These are phyloP conservation scores for Herminia tarsipennalis DNA, from an alignment of 2,888 invertebrate genomes.

Conservation along the genomic window DNA sequence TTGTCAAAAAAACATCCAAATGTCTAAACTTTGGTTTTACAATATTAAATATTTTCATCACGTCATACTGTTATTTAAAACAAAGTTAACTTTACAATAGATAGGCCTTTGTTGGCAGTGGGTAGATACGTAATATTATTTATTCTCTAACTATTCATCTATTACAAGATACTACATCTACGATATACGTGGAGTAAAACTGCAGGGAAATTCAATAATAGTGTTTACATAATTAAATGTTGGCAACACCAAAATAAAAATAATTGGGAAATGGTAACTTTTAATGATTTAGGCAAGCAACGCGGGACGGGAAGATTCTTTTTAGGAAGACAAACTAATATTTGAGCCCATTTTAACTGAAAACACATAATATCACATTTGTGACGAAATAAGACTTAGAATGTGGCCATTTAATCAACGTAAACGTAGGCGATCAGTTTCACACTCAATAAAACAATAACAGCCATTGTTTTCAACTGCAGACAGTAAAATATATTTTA, in stretches of 20 bases:
- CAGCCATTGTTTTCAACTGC: too few relatives aligned
- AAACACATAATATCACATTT: background rate
- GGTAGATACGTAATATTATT: too few relatives aligned
- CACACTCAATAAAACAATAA: too few relatives aligned
- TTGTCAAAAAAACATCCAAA: conserved; percentile 70
- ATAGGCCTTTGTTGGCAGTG: conserved; percentile 77
- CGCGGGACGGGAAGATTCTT: background rate
- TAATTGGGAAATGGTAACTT: conserved; percentile 6
- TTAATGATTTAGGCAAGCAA: background rate
- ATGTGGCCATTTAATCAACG: too few relatives aligned
- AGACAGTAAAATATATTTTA: too few relatives aligned
- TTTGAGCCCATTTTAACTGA: conserved; percentile 4
- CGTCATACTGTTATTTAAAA: too few relatives aligned
- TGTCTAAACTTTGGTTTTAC: conserved; percentile 77
- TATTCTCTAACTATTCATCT: too few relatives aligned
- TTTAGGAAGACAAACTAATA: background rate
- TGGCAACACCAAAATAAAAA: background rate
- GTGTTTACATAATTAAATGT: conserved; percentile 14
- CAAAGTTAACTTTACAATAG: conserved; percentile 46
- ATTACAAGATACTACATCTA: too few relatives aligned
- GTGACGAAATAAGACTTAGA: too few relatives aligned
- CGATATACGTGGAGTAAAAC: too few relatives aligned
- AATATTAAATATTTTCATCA: conserved; percentile 58
- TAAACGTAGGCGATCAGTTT: too few relatives aligned
- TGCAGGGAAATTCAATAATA: too few relatives aligned